Conservation (phyloP, 2,797 vertebrate genomes). For the Onychomys leucogaster region DNA sequence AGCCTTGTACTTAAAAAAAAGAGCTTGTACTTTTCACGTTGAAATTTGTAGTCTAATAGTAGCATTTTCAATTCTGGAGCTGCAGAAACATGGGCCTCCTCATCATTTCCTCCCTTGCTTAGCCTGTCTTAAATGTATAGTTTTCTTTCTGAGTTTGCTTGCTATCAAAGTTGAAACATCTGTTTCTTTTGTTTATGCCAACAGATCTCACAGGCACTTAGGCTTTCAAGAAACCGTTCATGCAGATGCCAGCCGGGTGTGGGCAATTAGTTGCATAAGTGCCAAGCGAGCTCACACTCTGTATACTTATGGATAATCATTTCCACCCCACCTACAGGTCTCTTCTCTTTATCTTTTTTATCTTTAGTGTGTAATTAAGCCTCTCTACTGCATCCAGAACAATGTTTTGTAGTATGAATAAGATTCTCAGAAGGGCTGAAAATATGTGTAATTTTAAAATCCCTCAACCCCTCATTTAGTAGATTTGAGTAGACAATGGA, state of each 20-base stretch:
- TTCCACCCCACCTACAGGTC: conserved; percentile 73
- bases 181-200: conserved; percentile 80
- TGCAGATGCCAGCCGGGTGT: conserved; percentile 70
- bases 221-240: conserved; percentile 73
- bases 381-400: conserved; percentile 71
- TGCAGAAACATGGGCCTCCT: conserved; percentile 49
- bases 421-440: conserved; percentile 72
- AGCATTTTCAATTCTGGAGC: conserved; percentile 64
- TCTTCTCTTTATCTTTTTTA: conserved; percentile 66
- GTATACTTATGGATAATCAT: conserved; percentile 62
- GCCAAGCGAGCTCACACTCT: conserved; percentile 58
- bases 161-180: conserved; percentile 74
- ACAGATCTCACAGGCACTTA: conserved; percentile 68
- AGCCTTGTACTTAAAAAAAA: conserved; percentile 43
- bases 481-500: conserved; percentile 74
- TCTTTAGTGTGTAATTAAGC: conserved; percentile 76
- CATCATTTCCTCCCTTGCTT: conserved; percentile 63
- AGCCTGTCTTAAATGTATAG: conserved; percentile 66
- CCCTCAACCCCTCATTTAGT: conserved; percentile 67
- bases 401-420: conserved; percentile 72
- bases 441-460: conserved; percentile 76
- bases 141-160: conserved; percentile 74
- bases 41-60: conserved; percentile 33
- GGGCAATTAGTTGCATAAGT: conserved; percentile 74
- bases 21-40: conserved; percentile 13